Base-by-base conservation (phyloP, 2,888 invertebrate species). In the Amblyjoppa fuscipennis region DNA sequence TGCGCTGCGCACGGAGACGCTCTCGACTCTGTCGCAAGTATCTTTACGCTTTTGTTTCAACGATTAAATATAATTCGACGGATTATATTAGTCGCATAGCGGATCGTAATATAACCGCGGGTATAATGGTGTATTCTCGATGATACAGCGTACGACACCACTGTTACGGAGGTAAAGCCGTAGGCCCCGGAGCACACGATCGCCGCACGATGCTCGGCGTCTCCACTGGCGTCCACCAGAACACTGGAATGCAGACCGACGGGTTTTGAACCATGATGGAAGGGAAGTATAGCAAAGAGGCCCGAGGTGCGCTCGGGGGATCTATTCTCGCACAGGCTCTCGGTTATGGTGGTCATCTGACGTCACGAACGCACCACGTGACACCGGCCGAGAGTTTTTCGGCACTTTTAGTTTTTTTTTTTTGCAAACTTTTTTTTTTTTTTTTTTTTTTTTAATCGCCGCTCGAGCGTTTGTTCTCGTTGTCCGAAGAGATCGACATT, bases 221-320 rank as follows among this genome's bases (percentile, higher is more conserved):
- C 92, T 88, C 85, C 84, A 83, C 86, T 88, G 87, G 89, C 89
- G 89, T 89, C 88, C 86, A 93, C 91, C 91, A 91, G 92, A 91
- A 92, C 91, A 93, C 92, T 94, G 94, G 94, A 94, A 94, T 94
- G 94, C 93, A 92, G 92, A 93, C 93, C 92, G 93, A 94, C 94
- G 91, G 92, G 93, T 94, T 94, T 93, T 91, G 89, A 91, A 90
- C 90, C 89, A 87, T 88, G 90, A 90, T 89, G 85, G 90, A 90
- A 89, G 90, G 89, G 90, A 89, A 88, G 90, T 79, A 88, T 75
- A 81, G 80, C 82, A 71, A 75, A 75, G 69, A 20, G 53, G 76
- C 28, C 38, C 66, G 81, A 75, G 81, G 82, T 83, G 83, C 85
- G 85, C 85, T 80, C 81, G 70, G 53, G 56, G 79, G 75, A 84